Base-by-base conservation (phyloP, 2,113 vertebrate genomes). In the Coryphaenoides rupestris region DNA sequence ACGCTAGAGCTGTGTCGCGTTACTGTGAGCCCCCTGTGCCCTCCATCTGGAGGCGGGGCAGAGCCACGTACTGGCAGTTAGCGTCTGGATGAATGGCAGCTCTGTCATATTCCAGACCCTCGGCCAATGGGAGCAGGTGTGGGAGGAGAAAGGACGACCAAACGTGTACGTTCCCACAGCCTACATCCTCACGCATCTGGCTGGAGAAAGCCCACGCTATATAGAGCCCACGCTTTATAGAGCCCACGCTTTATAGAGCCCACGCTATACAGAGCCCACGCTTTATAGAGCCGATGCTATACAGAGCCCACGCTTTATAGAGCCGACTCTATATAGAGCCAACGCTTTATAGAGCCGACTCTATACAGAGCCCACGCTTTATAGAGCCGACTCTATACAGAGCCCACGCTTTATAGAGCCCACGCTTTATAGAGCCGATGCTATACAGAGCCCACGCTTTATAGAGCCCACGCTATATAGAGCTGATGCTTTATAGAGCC, bases 11-110 rank as follows among this genome's bases (percentile, higher is more conserved):
- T n/a, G n/a, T n/a, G n/a, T n/a, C n/a, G n/a, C n/a, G n/a, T n/a
- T n/a, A n/a, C n/a, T n/a, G n/a, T n/a, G n/a, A n/a, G n/a, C n/a
- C n/a, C n/a, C n/a, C n/a, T n/a, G n/a, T n/a, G n/a, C n/a, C n/a
- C n/a, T 40, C 33, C 33, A 40, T 40, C 33, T n/a, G 56, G 60
- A 54, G 75, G 61, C 60, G 60, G 68, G 56, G 69, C 56, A 61
- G 59, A 21, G 16, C 63, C 74, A 88, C 77, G 74, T 62, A 86
- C 77, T 73, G 76, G 69, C 80, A 77, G 74, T 73, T 55, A 76
- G 68, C 17, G 49, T 62, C 52, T 62, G 75, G 73, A 80, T 83
- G 77, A 82, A 82, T 70, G 60, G 69, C 40, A 68, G 66, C 69
- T 57, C 61, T n/a, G 46, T 59, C 75, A 63, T 66, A 66, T 55